phyloP scores from a whole-genome alignment of 2,113 vertebrate species.

The Athene noctua region DNA sequence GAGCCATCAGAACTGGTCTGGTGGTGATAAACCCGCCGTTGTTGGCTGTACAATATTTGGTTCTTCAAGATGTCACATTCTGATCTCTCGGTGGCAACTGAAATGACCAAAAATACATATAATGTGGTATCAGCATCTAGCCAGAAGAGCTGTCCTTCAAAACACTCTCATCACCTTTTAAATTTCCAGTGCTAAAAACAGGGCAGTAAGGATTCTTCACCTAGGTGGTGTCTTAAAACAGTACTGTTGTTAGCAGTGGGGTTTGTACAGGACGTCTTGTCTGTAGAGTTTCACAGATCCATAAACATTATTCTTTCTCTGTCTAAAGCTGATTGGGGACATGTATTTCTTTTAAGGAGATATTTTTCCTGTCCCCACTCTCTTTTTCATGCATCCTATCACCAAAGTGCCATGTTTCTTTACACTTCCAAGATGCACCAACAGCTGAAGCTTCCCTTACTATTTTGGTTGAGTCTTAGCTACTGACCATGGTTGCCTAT shows the following conservation, averaged over 20 bases:
- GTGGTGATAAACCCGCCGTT: neutral
- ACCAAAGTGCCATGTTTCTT: neutral
- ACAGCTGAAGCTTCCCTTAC: neutral
- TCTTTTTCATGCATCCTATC: neutral
- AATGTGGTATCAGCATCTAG: neutral
- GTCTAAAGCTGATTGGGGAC: neutral
- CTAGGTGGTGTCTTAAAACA: neutral
- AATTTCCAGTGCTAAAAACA: neutral
- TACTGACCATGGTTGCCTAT: neutral
- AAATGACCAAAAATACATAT: neutral
- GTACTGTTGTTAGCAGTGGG: neutral
- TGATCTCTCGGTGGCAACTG: neutral
- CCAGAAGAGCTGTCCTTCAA: neutral
- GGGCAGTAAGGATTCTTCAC: neutral
- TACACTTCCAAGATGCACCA: neutral
- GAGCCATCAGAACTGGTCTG: neutral
- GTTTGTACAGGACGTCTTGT: neutral
- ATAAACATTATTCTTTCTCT: neutral
- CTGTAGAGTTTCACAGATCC: neutral
- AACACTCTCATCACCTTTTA: neutral
- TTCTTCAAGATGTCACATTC: neutral
- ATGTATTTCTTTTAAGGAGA: neutral
- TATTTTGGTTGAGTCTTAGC: neutral
- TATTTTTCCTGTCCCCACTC: neutral
- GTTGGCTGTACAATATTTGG: neutral